phyloP scores from a whole-genome alignment of 2,797 vertebrate species.

The Amphiprion clarkii region DNA sequence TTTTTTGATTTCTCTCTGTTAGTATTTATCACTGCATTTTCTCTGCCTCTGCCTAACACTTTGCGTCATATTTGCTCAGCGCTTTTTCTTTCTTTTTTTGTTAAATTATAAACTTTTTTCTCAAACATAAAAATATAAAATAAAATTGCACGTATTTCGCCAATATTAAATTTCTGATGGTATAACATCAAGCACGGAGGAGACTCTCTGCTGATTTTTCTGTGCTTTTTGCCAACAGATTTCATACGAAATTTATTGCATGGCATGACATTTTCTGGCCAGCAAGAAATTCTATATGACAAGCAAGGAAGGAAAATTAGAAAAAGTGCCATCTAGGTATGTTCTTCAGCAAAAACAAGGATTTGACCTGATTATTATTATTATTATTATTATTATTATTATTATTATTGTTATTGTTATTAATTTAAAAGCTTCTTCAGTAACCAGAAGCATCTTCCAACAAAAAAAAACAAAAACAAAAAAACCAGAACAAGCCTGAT shows the following conservation, averaged over 20 bases:
- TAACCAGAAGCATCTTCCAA: not conserved
- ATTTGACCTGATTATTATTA: not conserved
- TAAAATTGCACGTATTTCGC: too few relatives aligned
- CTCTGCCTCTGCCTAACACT: not conserved
- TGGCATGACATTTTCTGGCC: too few relatives aligned
- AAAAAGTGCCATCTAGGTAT: not conserved
- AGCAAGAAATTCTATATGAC: not conserved
- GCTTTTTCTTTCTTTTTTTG: not conserved
- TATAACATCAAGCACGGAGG: too few relatives aligned
- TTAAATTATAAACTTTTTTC: not conserved
- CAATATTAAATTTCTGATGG: too few relatives aligned
- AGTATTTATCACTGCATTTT: slow-evolving; percentile 8
- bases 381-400: too few relatives aligned
- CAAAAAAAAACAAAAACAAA: too few relatives aligned
- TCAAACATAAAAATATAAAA: too few relatives aligned
- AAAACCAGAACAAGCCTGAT: not conserved
- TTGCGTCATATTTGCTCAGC: slow-evolving; percentile 1
- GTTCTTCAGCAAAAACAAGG: not conserved
- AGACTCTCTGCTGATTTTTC: not conserved
- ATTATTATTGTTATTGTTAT: too few relatives aligned
- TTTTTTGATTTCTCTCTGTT: not conserved
- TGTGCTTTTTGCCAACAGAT: not conserved
- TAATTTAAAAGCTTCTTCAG: not conserved
- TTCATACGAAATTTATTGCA: not conserved
- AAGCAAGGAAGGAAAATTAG: not conserved